phyloP scores from a whole-genome alignment of 2,888 invertebrate genomes.

The Baronia brevicornis region DNA sequence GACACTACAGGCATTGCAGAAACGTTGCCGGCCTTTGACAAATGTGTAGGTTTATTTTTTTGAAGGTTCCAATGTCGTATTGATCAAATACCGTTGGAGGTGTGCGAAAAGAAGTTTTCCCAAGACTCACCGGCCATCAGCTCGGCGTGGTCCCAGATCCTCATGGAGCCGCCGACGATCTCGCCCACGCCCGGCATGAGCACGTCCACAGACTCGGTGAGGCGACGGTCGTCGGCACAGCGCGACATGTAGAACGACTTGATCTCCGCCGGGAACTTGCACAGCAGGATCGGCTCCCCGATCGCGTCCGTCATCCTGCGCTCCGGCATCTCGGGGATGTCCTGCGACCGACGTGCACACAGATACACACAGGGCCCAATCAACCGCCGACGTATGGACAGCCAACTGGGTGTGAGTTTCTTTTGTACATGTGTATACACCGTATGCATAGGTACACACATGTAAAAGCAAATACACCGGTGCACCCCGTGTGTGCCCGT shows the following conservation, averaged over 20 bases:
- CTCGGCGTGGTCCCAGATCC: constrained; percentile 92
- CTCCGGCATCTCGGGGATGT: constrained; percentile 99
- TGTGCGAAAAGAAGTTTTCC: not conserved
- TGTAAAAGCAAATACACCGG: too few relatives aligned
- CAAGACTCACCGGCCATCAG: constrained; percentile 79
- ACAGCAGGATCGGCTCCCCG: constrained; percentile 95
- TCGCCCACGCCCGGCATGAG: constrained; percentile 98
- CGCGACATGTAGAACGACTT: constrained; percentile 99
- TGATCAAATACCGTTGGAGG: not conserved
- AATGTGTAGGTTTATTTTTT: too few relatives aligned
- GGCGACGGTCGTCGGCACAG: constrained; percentile 85
- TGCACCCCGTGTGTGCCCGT: too few relatives aligned
- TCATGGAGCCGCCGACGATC: constrained; percentile 99
- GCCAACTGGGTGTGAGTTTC: too few relatives aligned
- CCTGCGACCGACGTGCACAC: constrained; percentile 78
- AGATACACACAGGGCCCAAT: too few relatives aligned
- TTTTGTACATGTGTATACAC: too few relatives aligned
- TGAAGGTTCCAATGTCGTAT: too few relatives aligned
- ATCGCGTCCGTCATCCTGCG: constrained; percentile 98
- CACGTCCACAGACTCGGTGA: constrained; percentile 99
- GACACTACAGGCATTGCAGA: too few relatives aligned
- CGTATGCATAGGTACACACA: too few relatives aligned
- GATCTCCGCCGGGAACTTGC: constrained; percentile 95
- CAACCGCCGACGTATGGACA: too few relatives aligned
- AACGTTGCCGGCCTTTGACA: too few relatives aligned